Percentiles rank a stretch among this genome's conserved stretches.
Conservation (phyloP, 1,140 invertebrate species). For the Drosophila neocordata region DNA sequence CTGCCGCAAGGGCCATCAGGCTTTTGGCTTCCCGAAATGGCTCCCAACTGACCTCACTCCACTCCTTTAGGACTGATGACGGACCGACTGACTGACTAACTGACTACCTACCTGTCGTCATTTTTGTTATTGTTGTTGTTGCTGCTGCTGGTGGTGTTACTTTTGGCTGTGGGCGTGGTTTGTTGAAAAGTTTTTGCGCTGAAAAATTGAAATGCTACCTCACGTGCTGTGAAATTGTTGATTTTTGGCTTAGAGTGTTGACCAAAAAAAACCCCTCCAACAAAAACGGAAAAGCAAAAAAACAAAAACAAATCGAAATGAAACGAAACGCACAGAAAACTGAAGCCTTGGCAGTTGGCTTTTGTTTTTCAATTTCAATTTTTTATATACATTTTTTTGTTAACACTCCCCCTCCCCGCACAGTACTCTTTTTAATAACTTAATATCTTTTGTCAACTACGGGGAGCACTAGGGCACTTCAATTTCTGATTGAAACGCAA, state of each 20-base stretch:
- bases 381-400: slow-evolving; percentile 33
- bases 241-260: slow-evolving; percentile 81
- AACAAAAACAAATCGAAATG: neutral
- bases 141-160: slow-evolving; percentile 38
- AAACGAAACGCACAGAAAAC: slow-evolving; percentile 2
- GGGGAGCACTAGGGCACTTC: slow-evolving; percentile 37
- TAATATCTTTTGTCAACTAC: slow-evolving; percentile 71
- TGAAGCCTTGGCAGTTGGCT: slow-evolving; percentile 60
- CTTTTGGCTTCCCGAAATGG: slow-evolving; percentile 56
- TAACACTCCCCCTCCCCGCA: slow-evolving; percentile 42
- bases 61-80: neutral
- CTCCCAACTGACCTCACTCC: slow-evolving; percentile 48
- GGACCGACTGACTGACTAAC: slow-evolving; percentile 14
- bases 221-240: slow-evolving; percentile 75
- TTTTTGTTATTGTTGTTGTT: slow-evolving; percentile 35
- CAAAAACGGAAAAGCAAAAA: too few relatives aligned
- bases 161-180: neutral
- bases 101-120: slow-evolving; percentile 63
- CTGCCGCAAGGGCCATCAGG: slow-evolving; percentile 38
- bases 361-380: slow-evolving; percentile 75
- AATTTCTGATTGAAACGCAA: slow-evolving; percentile 70
- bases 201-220: slow-evolving; percentile 81
- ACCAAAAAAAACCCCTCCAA: slow-evolving; percentile 60
- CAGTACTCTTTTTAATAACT: slow-evolving; percentile 70
- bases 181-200: slow-evolving; percentile 64